Percentiles rank a stretch among this genome's conserved stretches.
These are phyloP conservation scores for Melopsittacus undulatus DNA, from an alignment of 2,797 vertebrate genomes.

Conservation along the genomic window DNA sequence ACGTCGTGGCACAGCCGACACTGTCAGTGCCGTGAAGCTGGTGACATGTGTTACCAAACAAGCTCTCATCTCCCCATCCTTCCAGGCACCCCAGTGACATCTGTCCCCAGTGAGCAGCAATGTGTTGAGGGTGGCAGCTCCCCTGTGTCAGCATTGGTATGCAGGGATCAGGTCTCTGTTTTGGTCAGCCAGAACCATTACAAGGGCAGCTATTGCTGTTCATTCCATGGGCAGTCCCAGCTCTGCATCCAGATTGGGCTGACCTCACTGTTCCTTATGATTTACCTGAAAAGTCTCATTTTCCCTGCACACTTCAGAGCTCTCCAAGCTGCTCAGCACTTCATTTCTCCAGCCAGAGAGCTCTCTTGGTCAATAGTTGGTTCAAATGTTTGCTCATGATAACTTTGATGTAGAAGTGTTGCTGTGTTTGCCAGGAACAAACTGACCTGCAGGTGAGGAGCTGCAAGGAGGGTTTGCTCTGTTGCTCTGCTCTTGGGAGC, in stretches of 20 bases:
- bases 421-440: background rate
- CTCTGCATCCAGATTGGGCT: background rate
- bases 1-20: background rate
- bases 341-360: background rate
- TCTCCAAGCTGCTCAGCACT: background rate
- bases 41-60: background rate
- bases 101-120: background rate
- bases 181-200: background rate
- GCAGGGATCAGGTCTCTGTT: background rate
- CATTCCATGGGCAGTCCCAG: background rate
- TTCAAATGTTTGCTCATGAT: background rate
- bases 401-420: background rate
- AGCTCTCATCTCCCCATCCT: accelerated
- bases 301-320: background rate
- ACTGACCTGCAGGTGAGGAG: background rate
- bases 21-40: background rate
- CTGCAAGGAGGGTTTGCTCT: background rate
- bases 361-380: background rate
- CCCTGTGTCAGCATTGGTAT: accelerated
- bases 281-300: background rate
- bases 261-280: background rate
- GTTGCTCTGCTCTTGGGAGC: background rate
- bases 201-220: accelerated
- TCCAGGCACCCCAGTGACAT: background rate
- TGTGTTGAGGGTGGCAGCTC: background rate